Evolutionary conservation across 2,113 vertebrate species (phyloP), one percentile per base, ranked within the genome.

Genomic region (Aptenodytes patagonicus): DNA sequence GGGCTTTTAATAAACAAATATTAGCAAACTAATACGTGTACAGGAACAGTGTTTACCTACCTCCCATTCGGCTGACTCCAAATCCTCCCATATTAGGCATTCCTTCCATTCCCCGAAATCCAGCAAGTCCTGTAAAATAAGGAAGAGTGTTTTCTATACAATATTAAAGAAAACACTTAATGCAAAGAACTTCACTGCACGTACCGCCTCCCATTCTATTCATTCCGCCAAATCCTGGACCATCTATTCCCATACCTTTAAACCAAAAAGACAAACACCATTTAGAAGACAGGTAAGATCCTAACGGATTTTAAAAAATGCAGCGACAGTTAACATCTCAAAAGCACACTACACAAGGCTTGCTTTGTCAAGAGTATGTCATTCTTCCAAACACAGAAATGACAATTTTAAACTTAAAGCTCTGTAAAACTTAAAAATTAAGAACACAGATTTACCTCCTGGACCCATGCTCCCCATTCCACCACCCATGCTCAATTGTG

Each of bases 81-180:
- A 99, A 99, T 97, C 99, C 98, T 76, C 99, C 99, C 98, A 99
- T 99, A 96, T 97, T 99, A 68, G 98, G 98, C 98, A 99, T 98
- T 92, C 97, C 98, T 96, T 99, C 99, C 98, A 99, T 99, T 76
- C 99, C 98, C 96, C 99, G 98, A 96, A 99, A 99, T 32, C 98
- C 98, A 81, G 98, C 97, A 95, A 99, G 98, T 87, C 99, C 99
- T 99, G 95, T n/a, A 85, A 90, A 95, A 96, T 84, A 97, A 98
- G 51, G 60, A 96, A 73, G 65, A 83, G 61, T 28, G 68, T 92
- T 96, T 95, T 91, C 96, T 87, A 91, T 44, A 81, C 16, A 86
- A 66, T 49, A 94, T 83, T 90, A 66, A 64, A 93, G 38, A 55
- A 52, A 42, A n/a, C 1, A 87, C 15, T 15, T 40, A 90, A 77